Percentiles rank a stretch among this genome's conserved stretches.
phyloP scores from a whole-genome alignment of 2,113 vertebrate genomes.

The Sphyrna mokarran region DNA sequence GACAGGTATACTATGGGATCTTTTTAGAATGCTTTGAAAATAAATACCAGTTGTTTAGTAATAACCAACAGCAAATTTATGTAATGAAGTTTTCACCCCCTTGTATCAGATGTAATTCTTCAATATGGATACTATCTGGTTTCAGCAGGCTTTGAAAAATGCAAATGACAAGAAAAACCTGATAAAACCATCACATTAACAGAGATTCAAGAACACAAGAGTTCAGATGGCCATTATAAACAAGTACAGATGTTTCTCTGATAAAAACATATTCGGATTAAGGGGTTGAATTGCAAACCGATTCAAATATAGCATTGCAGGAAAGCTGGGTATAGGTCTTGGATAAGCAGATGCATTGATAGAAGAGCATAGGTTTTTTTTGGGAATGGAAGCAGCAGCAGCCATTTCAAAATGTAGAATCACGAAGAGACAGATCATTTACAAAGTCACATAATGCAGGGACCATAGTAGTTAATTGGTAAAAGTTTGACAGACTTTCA shows the following conservation, averaged over 20 bases:
- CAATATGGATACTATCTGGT: background rate
- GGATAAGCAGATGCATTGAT: background rate
- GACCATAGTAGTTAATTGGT: too few species aligned
- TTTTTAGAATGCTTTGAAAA: background rate
- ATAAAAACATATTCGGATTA: too few species aligned
- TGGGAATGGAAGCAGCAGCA: background rate
- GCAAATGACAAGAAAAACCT: too few species aligned
- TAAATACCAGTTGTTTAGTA: background rate
- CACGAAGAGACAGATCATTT: too few species aligned
- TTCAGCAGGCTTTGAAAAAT: too few species aligned
- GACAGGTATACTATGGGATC: background rate
- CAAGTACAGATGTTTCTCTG: too few species aligned
- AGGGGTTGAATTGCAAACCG: too few species aligned
- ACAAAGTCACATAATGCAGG: too few species aligned
- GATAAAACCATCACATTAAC: too few species aligned
- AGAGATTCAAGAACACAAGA: too few species aligned
- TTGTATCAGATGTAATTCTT: background rate
- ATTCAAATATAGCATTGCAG: background rate
- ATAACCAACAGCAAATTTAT: background rate
- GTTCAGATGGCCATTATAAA: too few species aligned
- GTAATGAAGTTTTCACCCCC: background rate
- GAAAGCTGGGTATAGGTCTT: background rate
- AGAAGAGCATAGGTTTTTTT: background rate
- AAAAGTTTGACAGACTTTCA: background rate
- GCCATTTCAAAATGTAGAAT: background rate